Percentiles rank a stretch among this genome's conserved stretches.
These are phyloP conservation scores for Branchipolynoe longqiensis DNA, from an alignment of 2,888 invertebrate species.

Conservation along the genomic window DNA sequence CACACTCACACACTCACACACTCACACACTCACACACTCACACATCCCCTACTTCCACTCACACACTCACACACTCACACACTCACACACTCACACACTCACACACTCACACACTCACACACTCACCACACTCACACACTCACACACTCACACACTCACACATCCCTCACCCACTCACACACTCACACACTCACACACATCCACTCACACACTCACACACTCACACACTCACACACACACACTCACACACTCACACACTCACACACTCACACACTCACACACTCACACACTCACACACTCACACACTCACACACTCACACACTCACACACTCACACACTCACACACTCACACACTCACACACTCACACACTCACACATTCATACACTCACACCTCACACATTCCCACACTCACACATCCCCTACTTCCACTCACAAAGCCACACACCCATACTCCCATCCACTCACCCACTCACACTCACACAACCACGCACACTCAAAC, in stretches of 20 bases:
- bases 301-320: not conserved
- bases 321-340: not conserved
- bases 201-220: too few species aligned
- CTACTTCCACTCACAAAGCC: not conserved
- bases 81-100: too few species aligned
- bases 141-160: not conserved
- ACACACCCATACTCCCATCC: not conserved
- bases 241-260: not conserved
- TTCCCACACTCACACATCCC: not conserved
- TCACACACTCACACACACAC: too few species aligned
- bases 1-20: too few species aligned
- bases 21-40: not conserved
- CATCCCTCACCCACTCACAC: not conserved
- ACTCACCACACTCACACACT: not conserved
- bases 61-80: too few species aligned
- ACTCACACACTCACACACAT: too few species aligned
- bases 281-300: not conserved
- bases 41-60: too few species aligned
- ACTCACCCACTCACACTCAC: not conserved
- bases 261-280: not conserved
- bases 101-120: slow-evolving; percentile 17
- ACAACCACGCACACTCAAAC: not conserved
- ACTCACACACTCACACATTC: not conserved
- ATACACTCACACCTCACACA: not conserved
- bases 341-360: not conserved